A percentile compares a stretch with the other conserved stretches of the same genome.
phyloP scores from a whole-genome alignment of 2,797 vertebrate genomes.

The Parauchenoglanis ngamensis region DNA sequence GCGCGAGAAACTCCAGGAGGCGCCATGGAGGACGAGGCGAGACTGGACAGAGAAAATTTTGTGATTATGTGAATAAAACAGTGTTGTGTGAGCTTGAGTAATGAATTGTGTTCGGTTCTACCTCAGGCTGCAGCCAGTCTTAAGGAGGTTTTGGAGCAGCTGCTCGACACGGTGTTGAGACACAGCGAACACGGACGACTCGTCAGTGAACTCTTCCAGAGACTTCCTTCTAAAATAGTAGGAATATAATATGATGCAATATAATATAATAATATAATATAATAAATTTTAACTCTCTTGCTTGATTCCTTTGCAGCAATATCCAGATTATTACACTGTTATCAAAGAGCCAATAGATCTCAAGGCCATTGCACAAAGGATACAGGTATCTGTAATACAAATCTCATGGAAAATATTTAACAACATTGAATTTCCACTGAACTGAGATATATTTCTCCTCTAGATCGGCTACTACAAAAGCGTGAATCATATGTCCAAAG shows the following conservation, averaged over 20 bases:
- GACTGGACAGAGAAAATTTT: not conserved
- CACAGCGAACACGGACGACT: constrained; percentile 89
- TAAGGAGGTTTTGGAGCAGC: constrained; percentile 92
- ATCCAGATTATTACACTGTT: constrained; percentile 98
- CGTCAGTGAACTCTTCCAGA: constrained; percentile 97
- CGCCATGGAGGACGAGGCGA: constrained; percentile 85
- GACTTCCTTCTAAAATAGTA: constrained; percentile 98
- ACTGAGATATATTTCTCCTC: constrained; percentile 47
- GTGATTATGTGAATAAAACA: not conserved
- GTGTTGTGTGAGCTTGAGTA: not conserved
- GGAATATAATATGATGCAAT: constrained; percentile 17
- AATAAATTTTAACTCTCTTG: not conserved
- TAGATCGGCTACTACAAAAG: constrained; percentile 90
- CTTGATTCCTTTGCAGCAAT: constrained; percentile 82
- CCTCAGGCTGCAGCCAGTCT: constrained; percentile 83
- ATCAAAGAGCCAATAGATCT: constrained; percentile 99
- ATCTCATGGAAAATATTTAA: not conserved
- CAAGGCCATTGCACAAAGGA: constrained; percentile 93
- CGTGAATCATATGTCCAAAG: constrained; percentile 91
- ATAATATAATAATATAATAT: not conserved
- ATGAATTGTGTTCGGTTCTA: not conserved
- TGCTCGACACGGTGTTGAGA: constrained; percentile 89
- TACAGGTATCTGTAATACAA: constrained; percentile 81
- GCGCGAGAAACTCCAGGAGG: constrained; percentile 82
- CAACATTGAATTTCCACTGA: not conserved